These are phyloP conservation scores for Lepidostoma basale DNA, from an alignment of 1,140 invertebrate genomes.

Conservation along the genomic window DNA sequence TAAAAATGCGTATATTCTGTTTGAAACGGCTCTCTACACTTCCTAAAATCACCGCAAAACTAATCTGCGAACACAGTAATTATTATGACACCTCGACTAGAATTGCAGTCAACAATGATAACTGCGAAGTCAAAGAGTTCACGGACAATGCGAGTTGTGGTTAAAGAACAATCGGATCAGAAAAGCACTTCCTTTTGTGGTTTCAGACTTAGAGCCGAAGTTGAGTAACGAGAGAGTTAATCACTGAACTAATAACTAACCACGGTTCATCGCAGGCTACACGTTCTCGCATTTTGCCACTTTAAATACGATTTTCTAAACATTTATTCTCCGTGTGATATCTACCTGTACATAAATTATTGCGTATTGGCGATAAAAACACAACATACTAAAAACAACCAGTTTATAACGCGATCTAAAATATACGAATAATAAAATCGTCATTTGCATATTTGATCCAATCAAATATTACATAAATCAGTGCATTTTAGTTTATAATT, in stretches of 20 bases:
- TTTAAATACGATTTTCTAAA: background rate
- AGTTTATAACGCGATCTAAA: no score
- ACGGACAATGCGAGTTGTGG: conserved; percentile 6
- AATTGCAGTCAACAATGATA: background rate
- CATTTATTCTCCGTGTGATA: no score
- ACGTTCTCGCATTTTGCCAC: background rate
- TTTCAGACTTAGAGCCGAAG: conserved; percentile 4
- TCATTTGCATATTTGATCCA: no score
- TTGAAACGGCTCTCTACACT: no score
- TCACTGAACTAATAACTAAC: conserved; percentile 24
- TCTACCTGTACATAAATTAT: no score
- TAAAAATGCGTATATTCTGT: no score
- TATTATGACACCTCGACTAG: background rate
- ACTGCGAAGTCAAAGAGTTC: conserved; percentile 19
- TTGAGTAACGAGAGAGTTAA: conserved; percentile 17
- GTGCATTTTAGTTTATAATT: no score
- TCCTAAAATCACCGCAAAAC: conserved; percentile 12
- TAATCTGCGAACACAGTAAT: conserved; percentile 9
- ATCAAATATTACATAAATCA: no score
- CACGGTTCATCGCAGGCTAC: conserved; percentile 1
- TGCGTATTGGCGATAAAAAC: no score
- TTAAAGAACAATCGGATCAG: conserved; percentile 10
- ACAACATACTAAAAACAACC: no score
- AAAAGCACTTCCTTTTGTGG: conserved; percentile 15
- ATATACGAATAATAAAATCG: no score